phyloP scores from a whole-genome alignment of 2,888 invertebrate genomes.

The Mesoligia furuncula region DNA sequence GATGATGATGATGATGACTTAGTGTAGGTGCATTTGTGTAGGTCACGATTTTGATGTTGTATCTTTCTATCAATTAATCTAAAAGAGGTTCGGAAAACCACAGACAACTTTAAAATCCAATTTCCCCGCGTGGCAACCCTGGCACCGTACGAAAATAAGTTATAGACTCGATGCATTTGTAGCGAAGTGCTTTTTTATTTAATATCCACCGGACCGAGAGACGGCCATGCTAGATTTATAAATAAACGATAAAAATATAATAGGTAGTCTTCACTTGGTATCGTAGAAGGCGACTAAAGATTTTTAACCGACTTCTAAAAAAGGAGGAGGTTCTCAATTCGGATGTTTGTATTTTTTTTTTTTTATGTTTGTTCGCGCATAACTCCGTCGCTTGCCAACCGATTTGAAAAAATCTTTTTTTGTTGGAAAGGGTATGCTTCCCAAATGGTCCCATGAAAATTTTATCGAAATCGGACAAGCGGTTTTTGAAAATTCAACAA shows the following conservation, averaged over 20 bases:
- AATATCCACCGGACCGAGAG: background rate
- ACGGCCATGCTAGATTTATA: conserved; percentile 18
- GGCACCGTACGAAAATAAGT: conserved; percentile 17
- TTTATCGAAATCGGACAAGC: too few species aligned
- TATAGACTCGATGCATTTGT: conserved; percentile 33
- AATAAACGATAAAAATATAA: conserved; percentile 11
- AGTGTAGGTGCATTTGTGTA: too few species aligned
- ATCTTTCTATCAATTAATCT: background rate
- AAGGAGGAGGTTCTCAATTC: too few species aligned
- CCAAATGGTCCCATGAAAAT: too few species aligned
- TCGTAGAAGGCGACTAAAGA: background rate
- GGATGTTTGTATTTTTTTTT: too few species aligned
- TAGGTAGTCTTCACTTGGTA: background rate
- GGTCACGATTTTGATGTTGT: background rate
- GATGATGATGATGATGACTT: too few species aligned
- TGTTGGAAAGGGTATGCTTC: too few species aligned
- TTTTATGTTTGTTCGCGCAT: too few species aligned
- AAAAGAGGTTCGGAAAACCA: background rate
- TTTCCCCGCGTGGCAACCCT: conserved; percentile 13
- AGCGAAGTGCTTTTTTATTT: conserved; percentile 32
- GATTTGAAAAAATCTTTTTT: too few species aligned
- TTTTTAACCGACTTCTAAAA: too few species aligned
- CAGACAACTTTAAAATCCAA: background rate
- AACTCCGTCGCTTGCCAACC: too few species aligned
- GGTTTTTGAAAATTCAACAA: too few species aligned